Evolutionary conservation across 2,113 vertebrate genomes (phyloP).

Genomic region (Isichthys henryi): DNA sequence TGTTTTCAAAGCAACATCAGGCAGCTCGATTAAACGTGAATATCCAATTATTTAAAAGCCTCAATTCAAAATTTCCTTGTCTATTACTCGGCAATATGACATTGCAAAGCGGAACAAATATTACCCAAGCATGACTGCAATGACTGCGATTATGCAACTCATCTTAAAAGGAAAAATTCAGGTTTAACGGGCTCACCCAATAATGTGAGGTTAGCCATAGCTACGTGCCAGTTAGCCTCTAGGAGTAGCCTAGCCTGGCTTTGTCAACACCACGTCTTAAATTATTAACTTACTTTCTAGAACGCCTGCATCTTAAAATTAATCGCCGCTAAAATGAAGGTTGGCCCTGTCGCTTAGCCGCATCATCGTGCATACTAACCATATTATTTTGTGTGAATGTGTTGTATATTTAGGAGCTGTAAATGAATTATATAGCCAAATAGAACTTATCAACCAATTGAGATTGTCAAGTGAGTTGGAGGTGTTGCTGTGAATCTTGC

Average conservation of each 20-base stretch:
- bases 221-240: background rate
- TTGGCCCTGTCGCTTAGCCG: background rate
- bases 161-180: background rate
- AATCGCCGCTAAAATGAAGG: background rate
- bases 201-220: background rate
- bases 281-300: background rate
- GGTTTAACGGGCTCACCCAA: background rate
- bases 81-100: background rate
- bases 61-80: background rate
- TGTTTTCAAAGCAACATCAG: background rate
- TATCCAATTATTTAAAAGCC: background rate
- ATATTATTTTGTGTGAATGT: background rate
- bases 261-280: background rate
- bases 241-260: background rate
- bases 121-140: background rate
- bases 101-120: background rate
- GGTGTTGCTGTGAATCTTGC: background rate
- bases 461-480: background rate
- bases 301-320: background rate
- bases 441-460: background rate
- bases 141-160: background rate
- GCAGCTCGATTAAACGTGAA: background rate
- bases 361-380: background rate
- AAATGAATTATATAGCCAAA: background rate
- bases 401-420: background rate